These are phyloP conservation scores for Hedychridium roseum DNA, from an alignment of 2,888 invertebrate species.

Conservation along the genomic window DNA sequence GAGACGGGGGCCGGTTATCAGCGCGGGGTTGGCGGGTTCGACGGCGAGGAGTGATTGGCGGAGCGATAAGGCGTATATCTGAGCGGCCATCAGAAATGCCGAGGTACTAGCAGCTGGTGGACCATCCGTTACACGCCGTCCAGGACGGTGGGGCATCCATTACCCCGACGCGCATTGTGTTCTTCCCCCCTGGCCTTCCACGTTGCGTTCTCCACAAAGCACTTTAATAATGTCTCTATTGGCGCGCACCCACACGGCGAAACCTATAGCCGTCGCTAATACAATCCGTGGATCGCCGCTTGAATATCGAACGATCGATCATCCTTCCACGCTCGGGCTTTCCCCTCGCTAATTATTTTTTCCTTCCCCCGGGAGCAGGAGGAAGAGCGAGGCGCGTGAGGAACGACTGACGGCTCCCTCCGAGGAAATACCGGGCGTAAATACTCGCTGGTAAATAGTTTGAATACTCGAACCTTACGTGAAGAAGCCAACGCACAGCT, in stretches of 20 bases:
- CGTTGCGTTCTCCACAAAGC: conserved; percentile 21
- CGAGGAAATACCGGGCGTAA: too few relatives aligned
- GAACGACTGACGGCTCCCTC: too few relatives aligned
- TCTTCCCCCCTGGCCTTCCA: conserved; percentile 26
- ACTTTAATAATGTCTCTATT: conserved; percentile 54
- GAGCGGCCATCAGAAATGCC: conserved; percentile 29
- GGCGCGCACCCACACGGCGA: conserved; percentile 19
- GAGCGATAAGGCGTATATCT: conserved; percentile 38
- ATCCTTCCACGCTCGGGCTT: conserved; percentile 15
- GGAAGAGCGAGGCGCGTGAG: background rate
- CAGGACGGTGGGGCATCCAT: conserved; percentile 34
- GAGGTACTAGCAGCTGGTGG: conserved; percentile 34
- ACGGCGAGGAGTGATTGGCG: conserved; percentile 18
- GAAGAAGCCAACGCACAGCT: conserved; percentile 22
- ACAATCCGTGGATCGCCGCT: conserved; percentile 6
- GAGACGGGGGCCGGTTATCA: too few relatives aligned
- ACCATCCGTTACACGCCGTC: conserved; percentile 38
- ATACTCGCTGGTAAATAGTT: conserved; percentile 14
- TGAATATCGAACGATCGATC: conserved; percentile 27
- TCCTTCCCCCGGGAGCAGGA: background rate
- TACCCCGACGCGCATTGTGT: conserved; percentile 40
- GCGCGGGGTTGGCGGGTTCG: conserved; percentile 4
- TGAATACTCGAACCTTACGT: conserved; percentile 7
- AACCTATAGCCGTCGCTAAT: background rate
- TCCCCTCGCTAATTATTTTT: conserved; percentile 29